Percentiles rank a stretch among this genome's conserved stretches.
Evolutionary conservation across 1,140 invertebrate species (phyloP).

Genomic region (Drosophila athabasca): DNA sequence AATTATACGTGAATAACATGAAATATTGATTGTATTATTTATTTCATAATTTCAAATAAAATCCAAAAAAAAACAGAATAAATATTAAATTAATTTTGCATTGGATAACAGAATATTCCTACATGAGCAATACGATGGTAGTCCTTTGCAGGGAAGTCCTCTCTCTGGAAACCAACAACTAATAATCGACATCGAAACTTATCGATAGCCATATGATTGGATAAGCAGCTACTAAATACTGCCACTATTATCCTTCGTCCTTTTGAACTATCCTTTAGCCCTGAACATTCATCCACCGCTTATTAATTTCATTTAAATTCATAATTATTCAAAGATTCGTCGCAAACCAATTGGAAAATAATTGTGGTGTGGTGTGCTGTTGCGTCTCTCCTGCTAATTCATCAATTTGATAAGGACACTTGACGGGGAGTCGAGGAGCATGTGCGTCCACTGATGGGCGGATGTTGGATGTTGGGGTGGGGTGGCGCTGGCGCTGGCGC

Average conservation of each 20-base stretch:
- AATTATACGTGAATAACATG: slow-evolving; percentile 33
- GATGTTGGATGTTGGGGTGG: too few relatives aligned
- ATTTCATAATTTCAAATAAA: neutral
- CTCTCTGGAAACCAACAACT: too few relatives aligned
- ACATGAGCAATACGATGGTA: too few relatives aligned
- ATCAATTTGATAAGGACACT: neutral
- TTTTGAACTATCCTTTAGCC: neutral
- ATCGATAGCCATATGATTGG: too few relatives aligned
- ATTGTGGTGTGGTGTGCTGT: slow-evolving; percentile 4
- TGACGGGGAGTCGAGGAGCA: neutral
- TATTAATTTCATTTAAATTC: neutral
- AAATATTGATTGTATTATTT: slow-evolving; percentile 19
- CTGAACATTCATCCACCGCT: neutral
- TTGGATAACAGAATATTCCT: too few relatives aligned
- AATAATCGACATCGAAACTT: too few relatives aligned
- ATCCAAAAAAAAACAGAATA: neutral
- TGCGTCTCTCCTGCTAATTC: slow-evolving; percentile 1
- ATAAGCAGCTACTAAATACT: too few relatives aligned
- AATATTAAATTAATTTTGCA: slow-evolving; percentile 7
- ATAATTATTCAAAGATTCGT: too few relatives aligned
- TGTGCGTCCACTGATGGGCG: too few relatives aligned
- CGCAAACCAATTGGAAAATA: neutral
- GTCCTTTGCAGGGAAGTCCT: too few relatives aligned
- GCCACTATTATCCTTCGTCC: too few relatives aligned
- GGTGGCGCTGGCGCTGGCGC: too few relatives aligned